Evolutionary conservation across 1,140 invertebrate species (phyloP).

Genomic region (Cyphomyrmex costatus): DNA sequence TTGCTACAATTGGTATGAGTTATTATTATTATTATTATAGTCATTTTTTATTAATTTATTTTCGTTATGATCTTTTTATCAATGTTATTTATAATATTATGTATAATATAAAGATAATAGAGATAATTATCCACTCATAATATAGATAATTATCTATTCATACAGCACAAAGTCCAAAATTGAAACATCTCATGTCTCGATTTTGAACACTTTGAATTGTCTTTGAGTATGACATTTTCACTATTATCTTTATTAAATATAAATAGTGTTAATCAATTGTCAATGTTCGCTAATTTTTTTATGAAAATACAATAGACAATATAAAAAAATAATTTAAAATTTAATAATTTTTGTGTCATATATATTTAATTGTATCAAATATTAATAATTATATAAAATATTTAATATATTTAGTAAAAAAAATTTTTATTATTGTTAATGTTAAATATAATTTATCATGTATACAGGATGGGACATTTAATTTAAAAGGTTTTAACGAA

Average conservation of each 20-base stretch:
- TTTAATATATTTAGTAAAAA: background rate
- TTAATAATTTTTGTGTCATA: background rate
- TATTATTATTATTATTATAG: background rate
- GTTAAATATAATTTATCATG: too few species aligned
- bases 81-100: background rate
- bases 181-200: too few species aligned
- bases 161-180: too few species aligned
- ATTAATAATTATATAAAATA: too few species aligned
- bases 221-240: too few species aligned
- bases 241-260: background rate
- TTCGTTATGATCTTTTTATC: background rate
- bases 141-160: too few species aligned
- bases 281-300: background rate
- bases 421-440: background rate
- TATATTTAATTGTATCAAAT: too few species aligned
- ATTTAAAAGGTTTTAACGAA: too few species aligned
- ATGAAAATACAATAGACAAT: background rate
- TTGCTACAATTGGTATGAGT: conserved; percentile 89
- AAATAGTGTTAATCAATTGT: background rate
- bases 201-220: too few species aligned
- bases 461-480: too few species aligned
- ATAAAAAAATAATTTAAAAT: background rate
- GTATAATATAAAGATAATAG: background rate
- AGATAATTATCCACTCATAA: too few species aligned
- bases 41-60: background rate